These are phyloP conservation scores for Siniperca chuatsi DNA, from an alignment of 2,113 vertebrate species.

Conservation along the genomic window DNA sequence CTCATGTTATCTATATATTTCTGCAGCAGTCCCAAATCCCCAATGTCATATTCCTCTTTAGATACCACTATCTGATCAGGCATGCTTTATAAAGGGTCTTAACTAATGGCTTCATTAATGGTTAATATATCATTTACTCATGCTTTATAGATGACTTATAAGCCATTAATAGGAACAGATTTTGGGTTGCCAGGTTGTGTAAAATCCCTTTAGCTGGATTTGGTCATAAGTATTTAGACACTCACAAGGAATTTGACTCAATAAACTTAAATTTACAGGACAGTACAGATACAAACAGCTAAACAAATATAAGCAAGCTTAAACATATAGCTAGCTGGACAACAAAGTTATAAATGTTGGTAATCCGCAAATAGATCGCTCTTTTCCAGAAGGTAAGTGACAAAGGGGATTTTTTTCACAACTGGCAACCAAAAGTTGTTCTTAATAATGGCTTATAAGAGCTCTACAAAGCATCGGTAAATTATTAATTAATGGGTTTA, in stretches of 20 bases:
- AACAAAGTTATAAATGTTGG: not conserved
- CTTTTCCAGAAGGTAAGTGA: not conserved
- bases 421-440: not conserved
- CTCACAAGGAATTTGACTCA: not conserved
- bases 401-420: not conserved
- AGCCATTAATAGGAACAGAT: not conserved
- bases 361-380: not conserved
- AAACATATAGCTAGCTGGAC: not conserved
- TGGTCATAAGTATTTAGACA: no score
- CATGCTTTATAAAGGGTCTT: no score
- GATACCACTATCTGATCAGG: not conserved
- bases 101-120: no score
- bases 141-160: not conserved
- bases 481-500: slow-evolving; percentile 4
- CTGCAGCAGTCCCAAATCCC: not conserved
- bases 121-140: not conserved
- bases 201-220: not conserved
- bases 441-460: not conserved
- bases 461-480: not conserved
- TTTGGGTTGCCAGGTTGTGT: not conserved
- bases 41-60: not conserved
- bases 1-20: no score
- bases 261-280: not conserved
- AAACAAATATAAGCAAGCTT: no score
- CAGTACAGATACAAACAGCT: not conserved